Percentiles rank a stretch among this genome's conserved stretches.
phyloP scores from a whole-genome alignment of 1,140 invertebrate species.

The Habropoda laboriosa region DNA sequence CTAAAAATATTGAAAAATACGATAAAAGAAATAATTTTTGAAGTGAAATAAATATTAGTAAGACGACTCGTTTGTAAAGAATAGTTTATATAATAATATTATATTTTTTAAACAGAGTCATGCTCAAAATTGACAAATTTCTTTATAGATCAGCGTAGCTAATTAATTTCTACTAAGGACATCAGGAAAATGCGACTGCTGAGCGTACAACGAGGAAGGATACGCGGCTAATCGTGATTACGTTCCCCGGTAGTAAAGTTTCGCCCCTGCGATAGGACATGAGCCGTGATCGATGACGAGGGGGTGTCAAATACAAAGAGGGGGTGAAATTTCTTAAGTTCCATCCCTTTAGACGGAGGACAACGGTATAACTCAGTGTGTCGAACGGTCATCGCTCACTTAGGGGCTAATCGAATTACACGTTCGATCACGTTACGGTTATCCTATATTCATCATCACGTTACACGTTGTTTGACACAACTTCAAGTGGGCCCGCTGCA shows the following conservation, averaged over 20 bases:
- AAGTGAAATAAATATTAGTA: too few relatives aligned
- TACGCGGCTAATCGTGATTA: neutral
- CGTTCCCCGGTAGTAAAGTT: neutral
- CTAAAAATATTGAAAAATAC: too few relatives aligned
- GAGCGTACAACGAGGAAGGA: neutral
- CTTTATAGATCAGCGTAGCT: too few relatives aligned
- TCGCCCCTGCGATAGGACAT: neutral
- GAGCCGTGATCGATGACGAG: conserved; percentile 29
- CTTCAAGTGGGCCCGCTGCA: neutral
- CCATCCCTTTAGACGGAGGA: conserved; percentile 8
- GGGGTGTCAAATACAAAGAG: conserved; percentile 11
- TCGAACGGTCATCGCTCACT: conserved; percentile 39
- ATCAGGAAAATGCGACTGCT: too few relatives aligned
- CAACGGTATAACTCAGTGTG: conserved; percentile 16
- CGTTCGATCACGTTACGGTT: conserved; percentile 27
- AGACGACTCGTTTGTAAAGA: too few relatives aligned
- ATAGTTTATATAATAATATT: too few relatives aligned
- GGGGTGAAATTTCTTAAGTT: conserved; percentile 37
- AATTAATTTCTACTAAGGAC: too few relatives aligned
- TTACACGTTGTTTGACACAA: conserved; percentile 13
- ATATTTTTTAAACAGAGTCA: too few relatives aligned
- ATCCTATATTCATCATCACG: conserved; percentile 13
- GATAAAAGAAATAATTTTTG: too few relatives aligned
- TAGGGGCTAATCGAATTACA: conserved; percentile 33
- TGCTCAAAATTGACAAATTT: too few relatives aligned